These are phyloP conservation scores for Heliopora coerulea DNA, from an alignment of 92 coral and sea anemone species.

Conservation along the genomic window DNA sequence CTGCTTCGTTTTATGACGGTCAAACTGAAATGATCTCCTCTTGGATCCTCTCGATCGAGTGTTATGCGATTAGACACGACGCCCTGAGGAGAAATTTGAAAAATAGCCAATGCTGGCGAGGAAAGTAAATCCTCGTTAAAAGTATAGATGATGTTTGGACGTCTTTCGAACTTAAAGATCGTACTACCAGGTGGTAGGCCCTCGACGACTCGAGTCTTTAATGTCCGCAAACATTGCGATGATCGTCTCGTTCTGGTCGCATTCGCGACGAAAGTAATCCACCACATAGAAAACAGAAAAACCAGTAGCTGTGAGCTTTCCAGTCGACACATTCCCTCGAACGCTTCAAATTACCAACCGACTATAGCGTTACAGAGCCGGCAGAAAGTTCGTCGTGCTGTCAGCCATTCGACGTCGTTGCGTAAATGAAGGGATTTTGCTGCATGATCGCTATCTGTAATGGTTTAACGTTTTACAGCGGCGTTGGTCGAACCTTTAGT, in stretches of 20 bases:
- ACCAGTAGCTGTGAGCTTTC: background rate
- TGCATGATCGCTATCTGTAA: constrained; percentile 21
- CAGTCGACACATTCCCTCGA: background rate
- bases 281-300: background rate
- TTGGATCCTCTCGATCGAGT: constrained; percentile 80
- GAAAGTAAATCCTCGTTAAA: constrained; percentile 65
- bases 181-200: constrained; percentile 73
- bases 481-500: background rate
- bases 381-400: too few relatives aligned
- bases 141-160: constrained; percentile 52
- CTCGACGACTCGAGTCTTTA: constrained; percentile 61
- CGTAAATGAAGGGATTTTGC: background rate
- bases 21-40: constrained; percentile 75
- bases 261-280: background rate
- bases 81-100: constrained; percentile 80
- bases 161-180: constrained; percentile 57
- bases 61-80: constrained; percentile 69
- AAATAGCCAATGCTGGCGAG: constrained; percentile 57
- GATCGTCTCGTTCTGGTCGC: background rate
- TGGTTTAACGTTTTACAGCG: background rate
- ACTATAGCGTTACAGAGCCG: too few relatives aligned
- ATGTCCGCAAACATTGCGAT: constrained; percentile 27
- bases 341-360: background rate
- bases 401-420: constrained; percentile 3
- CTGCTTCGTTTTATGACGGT: constrained; percentile 51